Evolutionary conservation across 1,140 invertebrate genomes (phyloP).

Genomic region (Acromyrmex charruanus): DNA sequence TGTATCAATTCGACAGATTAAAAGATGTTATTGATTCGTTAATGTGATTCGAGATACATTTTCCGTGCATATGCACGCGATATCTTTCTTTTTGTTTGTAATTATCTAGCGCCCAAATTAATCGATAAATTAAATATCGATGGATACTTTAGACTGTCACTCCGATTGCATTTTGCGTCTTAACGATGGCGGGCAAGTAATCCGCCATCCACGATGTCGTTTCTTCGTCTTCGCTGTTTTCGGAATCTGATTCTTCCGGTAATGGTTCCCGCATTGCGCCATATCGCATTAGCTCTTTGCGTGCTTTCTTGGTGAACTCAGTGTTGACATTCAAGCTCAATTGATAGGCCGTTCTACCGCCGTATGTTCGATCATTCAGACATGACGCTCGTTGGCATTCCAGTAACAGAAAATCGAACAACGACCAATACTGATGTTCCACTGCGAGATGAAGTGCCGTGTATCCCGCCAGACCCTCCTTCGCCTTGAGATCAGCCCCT

Average conservation of each 20-base stretch:
- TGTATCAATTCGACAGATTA: conserved; percentile 17
- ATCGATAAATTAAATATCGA: conserved; percentile 19
- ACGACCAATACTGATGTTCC: conserved; percentile 88
- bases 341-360: conserved; percentile 90
- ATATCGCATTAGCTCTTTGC: conserved; percentile 81
- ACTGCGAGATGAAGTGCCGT: conserved; percentile 95
- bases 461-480: conserved; percentile 92
- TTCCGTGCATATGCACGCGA: not conserved
- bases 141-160: conserved; percentile 61
- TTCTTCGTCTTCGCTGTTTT: conserved; percentile 82
- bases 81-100: not conserved
- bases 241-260: conserved; percentile 82
- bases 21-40: not conserved
- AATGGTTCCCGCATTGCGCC: conserved; percentile 85
- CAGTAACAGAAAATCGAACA: conserved; percentile 89
- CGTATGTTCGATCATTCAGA: conserved; percentile 88
- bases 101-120: not conserved
- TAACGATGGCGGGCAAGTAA: conserved; percentile 62
- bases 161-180: conserved; percentile 69
- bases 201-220: conserved; percentile 68
- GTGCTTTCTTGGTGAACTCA: conserved; percentile 81
- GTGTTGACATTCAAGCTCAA: conserved; percentile 86
- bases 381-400: conserved; percentile 87
- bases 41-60: conserved; percentile 10
- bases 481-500: conserved; percentile 93